A percentile compares a stretch with the other conserved stretches of the same genome.
These are phyloP conservation scores for Nestor notabilis DNA, from an alignment of 2,113 vertebrate genomes.

Conservation along the genomic window DNA sequence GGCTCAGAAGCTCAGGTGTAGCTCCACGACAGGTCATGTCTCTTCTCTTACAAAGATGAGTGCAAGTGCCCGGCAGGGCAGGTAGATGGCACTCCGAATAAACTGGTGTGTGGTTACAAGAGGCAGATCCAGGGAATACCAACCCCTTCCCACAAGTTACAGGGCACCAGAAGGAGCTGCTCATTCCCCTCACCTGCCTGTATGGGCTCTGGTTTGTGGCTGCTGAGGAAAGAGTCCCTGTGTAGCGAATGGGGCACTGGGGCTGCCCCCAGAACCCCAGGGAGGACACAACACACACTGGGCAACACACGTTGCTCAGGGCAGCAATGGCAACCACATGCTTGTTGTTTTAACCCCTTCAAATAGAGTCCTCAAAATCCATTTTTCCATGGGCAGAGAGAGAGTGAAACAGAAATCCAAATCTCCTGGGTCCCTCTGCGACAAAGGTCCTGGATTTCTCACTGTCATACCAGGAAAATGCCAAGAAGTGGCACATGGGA, in stretches of 20 bases:
- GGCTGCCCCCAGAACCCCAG: not conserved
- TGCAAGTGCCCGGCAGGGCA: slow-evolving; percentile 42
- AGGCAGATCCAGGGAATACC: not conserved
- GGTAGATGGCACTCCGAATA: slow-evolving; percentile 65
- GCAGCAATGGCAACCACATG: fast-evolving
- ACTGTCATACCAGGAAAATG: not conserved
- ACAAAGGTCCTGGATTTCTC: slow-evolving; percentile 13
- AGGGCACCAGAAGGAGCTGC: not conserved
- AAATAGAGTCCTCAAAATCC: not conserved
- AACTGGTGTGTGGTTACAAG: not conserved
- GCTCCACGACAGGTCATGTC: not conserved
- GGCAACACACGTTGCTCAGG: too few species aligned
- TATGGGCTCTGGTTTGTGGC: not conserved
- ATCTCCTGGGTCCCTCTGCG: not conserved
- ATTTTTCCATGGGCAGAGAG: not conserved
- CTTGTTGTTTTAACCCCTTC: not conserved
- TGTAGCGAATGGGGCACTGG: not conserved
- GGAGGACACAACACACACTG: not conserved
- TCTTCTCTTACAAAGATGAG: not conserved
- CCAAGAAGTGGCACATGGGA: not conserved
- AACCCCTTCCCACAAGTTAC: not conserved
- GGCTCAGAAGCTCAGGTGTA: not conserved
- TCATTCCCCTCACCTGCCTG: not conserved
- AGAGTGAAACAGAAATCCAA: slow-evolving; percentile 18
- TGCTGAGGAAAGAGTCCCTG: not conserved